Conservation (phyloP, 2,888 invertebrate species). For the Pollenia amentaria region DNA sequence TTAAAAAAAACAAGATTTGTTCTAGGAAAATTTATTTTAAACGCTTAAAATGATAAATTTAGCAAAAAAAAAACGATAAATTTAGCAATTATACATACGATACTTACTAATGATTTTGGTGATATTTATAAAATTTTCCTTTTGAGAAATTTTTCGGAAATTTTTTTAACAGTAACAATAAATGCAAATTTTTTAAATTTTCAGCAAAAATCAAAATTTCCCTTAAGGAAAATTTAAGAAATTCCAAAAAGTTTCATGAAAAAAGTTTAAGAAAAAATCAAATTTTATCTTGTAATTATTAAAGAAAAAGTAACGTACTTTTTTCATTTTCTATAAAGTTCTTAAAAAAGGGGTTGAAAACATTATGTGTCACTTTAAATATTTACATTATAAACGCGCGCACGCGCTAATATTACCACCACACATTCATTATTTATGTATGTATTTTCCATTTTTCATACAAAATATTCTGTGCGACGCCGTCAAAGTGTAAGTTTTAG, state of each 20-base stretch:
- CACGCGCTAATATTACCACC: conserved; percentile 72
- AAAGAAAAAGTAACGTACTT: conserved; percentile 71
- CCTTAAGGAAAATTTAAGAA: background rate
- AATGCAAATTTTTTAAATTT: background rate
- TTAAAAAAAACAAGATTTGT: conserved; percentile 33
- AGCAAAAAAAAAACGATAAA: background rate
- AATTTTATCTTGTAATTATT: conserved; percentile 37
- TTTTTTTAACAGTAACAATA: background rate
- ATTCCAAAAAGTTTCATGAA: conserved; percentile 4
- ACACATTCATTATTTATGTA: conserved; percentile 33
- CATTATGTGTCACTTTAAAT: conserved; percentile 72
- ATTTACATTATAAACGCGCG: conserved; percentile 73
- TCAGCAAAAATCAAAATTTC: conserved; percentile 14
- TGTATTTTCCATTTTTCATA: background rate
- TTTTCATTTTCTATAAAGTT: conserved; percentile 19
- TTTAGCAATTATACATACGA: background rate
- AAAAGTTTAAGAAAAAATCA: background rate
- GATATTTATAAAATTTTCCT: conserved; percentile 40
- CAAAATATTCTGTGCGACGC: conserved; percentile 37
- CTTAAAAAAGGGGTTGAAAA: conserved; percentile 58
- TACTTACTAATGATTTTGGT: background rate
- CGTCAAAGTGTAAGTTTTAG: conserved; percentile 70
- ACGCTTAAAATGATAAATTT: background rate
- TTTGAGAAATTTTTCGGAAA: conserved; percentile 16
- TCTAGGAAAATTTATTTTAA: conserved; percentile 36